Conservation (phyloP, 2,113 vertebrate species). For the Platycercus adscitus region DNA sequence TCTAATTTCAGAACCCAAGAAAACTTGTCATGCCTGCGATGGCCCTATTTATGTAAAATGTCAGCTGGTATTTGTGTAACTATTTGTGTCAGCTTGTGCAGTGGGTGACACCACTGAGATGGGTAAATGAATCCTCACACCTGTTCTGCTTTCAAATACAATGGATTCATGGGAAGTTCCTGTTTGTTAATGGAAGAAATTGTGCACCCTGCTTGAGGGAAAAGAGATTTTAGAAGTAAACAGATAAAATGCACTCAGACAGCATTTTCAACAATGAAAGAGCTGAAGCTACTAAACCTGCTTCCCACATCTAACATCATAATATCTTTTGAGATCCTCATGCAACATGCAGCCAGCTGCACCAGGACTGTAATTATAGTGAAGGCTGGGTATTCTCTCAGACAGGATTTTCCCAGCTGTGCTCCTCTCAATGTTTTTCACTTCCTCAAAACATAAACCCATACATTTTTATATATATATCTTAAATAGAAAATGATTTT, state of each 20-base stretch:
- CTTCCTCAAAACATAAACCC: background rate
- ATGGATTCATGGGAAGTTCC: background rate
- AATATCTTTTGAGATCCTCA: background rate
- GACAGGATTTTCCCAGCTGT: background rate
- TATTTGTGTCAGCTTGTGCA: background rate
- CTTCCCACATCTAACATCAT: background rate
- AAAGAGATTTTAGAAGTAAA: background rate
- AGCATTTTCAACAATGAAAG: background rate
- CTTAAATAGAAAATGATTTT: background rate
- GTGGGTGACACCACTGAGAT: background rate
- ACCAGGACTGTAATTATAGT: background rate
- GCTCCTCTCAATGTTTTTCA: background rate
- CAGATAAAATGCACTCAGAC: background rate
- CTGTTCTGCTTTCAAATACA: background rate
- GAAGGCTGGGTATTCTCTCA: background rate
- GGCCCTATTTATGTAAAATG: background rate
- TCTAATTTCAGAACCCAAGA: background rate
- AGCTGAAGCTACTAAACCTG: background rate
- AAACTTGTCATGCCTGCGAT: background rate
- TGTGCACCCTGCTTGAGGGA: background rate
- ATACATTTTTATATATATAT: background rate
- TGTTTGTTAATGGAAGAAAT: background rate
- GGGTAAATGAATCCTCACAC: background rate
- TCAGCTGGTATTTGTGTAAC: background rate
- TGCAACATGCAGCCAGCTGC: background rate